Conservation (phyloP, 1,140 invertebrate species). For the Laodelphax striatellus region DNA sequence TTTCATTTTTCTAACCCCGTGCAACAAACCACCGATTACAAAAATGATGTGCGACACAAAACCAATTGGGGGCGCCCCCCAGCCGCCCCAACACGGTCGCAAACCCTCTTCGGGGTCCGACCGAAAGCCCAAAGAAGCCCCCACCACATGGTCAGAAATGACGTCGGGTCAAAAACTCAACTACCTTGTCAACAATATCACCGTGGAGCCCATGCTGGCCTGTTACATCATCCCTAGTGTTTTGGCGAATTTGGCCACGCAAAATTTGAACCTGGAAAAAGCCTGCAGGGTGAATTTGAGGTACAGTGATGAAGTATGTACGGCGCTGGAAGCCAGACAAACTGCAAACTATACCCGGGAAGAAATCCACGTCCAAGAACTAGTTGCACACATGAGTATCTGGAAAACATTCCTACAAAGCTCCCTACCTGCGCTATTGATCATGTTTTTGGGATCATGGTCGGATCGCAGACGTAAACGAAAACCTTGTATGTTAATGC, state of each 20-base stretch:
- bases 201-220: conserved; percentile 65
- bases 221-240: conserved; percentile 71
- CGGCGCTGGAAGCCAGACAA: conserved; percentile 51
- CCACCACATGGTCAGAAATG: conserved; percentile 18
- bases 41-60: background rate
- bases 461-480: conserved; percentile 44
- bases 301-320: conserved; percentile 56
- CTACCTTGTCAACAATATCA: conserved; percentile 44
- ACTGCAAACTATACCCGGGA: conserved; percentile 49
- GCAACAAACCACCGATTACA: background rate
- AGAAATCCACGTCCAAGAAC: conserved; percentile 55
- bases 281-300: conserved; percentile 68
- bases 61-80: background rate
- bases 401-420: conserved; percentile 72
- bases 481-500: conserved; percentile 74
- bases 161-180: conserved; percentile 27
- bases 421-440: conserved; percentile 56
- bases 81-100: background rate
- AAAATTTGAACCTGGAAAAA: conserved; percentile 73
- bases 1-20: too few species aligned
- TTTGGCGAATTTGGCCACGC: conserved; percentile 59
- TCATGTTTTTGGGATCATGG: conserved; percentile 56
- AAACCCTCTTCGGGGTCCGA: too few species aligned
- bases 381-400: conserved; percentile 62
- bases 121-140: background rate